Evolutionary conservation across 1,140 invertebrate genomes (phyloP).

Genomic region (Lepeophtheirus salmonis): DNA sequence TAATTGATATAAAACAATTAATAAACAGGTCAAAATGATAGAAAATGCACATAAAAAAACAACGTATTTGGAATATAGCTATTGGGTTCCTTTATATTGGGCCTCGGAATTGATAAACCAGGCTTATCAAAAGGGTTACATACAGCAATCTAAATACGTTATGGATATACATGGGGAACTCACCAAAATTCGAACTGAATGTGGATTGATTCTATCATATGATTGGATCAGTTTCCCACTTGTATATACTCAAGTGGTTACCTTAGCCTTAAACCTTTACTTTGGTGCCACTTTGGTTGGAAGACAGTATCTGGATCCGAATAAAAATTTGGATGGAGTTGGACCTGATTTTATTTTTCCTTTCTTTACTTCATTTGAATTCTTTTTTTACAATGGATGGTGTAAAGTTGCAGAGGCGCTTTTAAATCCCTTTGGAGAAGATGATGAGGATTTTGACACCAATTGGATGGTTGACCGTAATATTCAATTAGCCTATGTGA

Average conservation of each 20-base stretch:
- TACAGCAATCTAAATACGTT: neutral
- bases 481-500: conserved; percentile 54
- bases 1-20: too few species aligned
- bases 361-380: conserved; percentile 42
- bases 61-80: neutral
- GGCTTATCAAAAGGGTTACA: neutral
- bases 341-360: conserved; percentile 20
- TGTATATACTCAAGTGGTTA: conserved; percentile 60
- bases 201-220: conserved; percentile 33
- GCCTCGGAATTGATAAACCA: neutral
- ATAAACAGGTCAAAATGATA: neutral
- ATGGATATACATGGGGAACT: conserved; percentile 24
- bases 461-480: conserved; percentile 66
- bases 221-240: conserved; percentile 38
- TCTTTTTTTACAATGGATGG: conserved; percentile 76
- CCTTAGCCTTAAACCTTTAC: conserved; percentile 70
- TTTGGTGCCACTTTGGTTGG: conserved; percentile 61
- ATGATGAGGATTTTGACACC: conserved; percentile 60
- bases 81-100: conserved; percentile 12
- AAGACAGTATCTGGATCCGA: conserved; percentile 48
- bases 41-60: neutral
- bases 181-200: conserved; percentile 28
- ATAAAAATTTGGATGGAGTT: conserved; percentile 20
- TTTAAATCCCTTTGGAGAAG: conserved; percentile 72
- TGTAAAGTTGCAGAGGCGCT: conserved; percentile 51